These are phyloP conservation scores for Plutella xylostella DNA, from an alignment of 2,888 invertebrate species.

Conservation along the genomic window DNA sequence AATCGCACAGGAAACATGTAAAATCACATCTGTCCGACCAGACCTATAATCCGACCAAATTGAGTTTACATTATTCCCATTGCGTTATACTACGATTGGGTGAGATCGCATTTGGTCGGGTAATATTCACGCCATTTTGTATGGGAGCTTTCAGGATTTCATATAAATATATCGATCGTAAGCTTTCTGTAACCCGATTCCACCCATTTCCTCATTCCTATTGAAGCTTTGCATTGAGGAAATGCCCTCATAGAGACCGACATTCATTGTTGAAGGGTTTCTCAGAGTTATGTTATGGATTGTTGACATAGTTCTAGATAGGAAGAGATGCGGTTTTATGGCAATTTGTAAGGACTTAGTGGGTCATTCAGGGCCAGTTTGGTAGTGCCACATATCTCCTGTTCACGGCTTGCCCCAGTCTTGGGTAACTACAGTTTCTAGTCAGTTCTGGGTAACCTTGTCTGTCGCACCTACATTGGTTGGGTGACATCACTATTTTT, in stretches of 20 bases:
- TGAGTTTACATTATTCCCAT: constrained; percentile 32
- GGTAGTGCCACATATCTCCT: neutral
- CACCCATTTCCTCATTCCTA: constrained; percentile 27
- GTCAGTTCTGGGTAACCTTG: too few relatives aligned
- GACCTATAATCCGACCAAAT: constrained; percentile 55
- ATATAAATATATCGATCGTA: constrained; percentile 62
- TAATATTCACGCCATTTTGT: constrained; percentile 65
- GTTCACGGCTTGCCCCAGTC: neutral
- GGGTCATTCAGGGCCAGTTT: neutral
- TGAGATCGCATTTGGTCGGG: constrained; percentile 33
- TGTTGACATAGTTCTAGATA: neutral
- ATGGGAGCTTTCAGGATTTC: constrained; percentile 58
- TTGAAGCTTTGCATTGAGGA: constrained; percentile 17
- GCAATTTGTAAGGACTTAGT: neutral
- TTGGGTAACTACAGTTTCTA: too few relatives aligned
- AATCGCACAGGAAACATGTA: constrained; percentile 47
- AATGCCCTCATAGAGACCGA: neutral
- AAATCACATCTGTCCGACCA: constrained; percentile 59
- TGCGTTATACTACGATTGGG: constrained; percentile 32
- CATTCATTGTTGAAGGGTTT: neutral
- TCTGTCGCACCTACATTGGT: neutral
- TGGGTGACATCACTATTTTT: constrained; percentile 58
- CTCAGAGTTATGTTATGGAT: neutral
- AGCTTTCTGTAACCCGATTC: constrained; percentile 53
- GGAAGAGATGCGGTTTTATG: neutral